Evolutionary conservation across 1,140 invertebrate genomes (phyloP).

Genomic region (Cotesia typhae): DNA sequence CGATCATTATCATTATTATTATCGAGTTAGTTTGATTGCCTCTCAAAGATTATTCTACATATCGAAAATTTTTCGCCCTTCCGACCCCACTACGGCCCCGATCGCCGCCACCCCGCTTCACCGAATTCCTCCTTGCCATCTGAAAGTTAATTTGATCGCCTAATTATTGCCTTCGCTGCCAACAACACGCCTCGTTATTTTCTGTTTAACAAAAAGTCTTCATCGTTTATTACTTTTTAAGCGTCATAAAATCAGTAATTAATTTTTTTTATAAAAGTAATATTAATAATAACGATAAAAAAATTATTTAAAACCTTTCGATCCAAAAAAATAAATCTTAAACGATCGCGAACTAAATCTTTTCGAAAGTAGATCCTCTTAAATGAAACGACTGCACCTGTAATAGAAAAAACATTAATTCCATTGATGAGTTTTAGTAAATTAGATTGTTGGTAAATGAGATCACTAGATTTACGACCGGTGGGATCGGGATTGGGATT

Average conservation of each 20-base stretch:
- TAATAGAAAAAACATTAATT: not conserved
- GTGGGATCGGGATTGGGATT: too few relatives aligned
- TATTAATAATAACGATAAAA: too few relatives aligned
- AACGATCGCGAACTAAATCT: too few relatives aligned
- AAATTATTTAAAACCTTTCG: too few relatives aligned
- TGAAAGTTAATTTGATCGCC: slow-evolving; percentile 32
- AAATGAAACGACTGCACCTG: too few relatives aligned
- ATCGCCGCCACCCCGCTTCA: slow-evolving; percentile 4
- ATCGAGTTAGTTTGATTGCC: not conserved
- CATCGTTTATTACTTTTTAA: too few relatives aligned
- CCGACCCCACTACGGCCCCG: not conserved
- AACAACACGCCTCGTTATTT: slow-evolving; percentile 1
- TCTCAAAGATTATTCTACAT: not conserved
- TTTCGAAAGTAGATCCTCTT: too few relatives aligned
- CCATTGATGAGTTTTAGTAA: not conserved
- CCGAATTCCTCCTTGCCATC: not conserved
- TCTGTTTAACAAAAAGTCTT: not conserved
- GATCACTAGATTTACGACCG: not conserved
- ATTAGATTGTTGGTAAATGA: slow-evolving; percentile 2
- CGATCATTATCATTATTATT: not conserved
- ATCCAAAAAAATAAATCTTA: too few relatives aligned
- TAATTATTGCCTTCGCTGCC: slow-evolving; percentile 32
- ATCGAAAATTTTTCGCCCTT: too few relatives aligned
- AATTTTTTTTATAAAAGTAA: too few relatives aligned
- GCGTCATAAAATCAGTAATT: too few relatives aligned